A percentile compares a stretch with the other conserved stretches of the same genome.
Evolutionary conservation across 2,113 vertebrate species (phyloP).

Genomic region (Odocoileus hemionus): DNA sequence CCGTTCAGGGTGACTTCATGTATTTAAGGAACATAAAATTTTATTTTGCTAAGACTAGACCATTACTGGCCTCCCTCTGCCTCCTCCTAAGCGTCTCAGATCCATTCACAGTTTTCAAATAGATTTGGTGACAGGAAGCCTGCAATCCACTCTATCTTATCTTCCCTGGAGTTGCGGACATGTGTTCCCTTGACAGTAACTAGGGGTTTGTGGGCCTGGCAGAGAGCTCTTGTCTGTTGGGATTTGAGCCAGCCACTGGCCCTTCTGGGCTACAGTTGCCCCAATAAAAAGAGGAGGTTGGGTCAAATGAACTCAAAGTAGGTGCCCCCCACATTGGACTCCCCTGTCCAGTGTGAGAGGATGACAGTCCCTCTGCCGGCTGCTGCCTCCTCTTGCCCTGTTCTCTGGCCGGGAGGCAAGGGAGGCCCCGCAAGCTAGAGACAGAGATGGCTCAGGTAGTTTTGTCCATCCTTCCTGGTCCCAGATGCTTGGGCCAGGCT

Average conservation of each 20-base stretch:
- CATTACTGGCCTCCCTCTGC: not conserved
- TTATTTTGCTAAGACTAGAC: slow-evolving; percentile 58
- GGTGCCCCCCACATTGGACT: not conserved
- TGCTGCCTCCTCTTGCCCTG: not conserved
- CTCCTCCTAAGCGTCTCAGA: not conserved
- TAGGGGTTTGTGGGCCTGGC: not conserved
- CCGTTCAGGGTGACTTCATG: slow-evolving; percentile 41
- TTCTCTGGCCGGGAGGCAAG: not conserved
- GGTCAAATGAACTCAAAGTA: not conserved
- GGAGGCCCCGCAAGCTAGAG: not conserved
- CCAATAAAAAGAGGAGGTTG: not conserved
- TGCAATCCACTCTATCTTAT: not conserved
- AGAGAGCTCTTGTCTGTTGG: not conserved
- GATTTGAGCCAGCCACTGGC: not conserved
- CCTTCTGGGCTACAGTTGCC: not conserved
- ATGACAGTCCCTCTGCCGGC: not conserved
- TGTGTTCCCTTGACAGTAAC: not conserved
- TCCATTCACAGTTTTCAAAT: slow-evolving; percentile 14
- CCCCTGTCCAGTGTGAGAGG: not conserved
- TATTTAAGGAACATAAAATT: slow-evolving; percentile 68
- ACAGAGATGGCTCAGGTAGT: not conserved
- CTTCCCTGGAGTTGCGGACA: not conserved
- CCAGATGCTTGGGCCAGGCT: not conserved
- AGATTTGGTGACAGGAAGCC: not conserved
- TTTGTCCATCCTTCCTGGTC: not conserved